phyloP scores from a whole-genome alignment of 1,140 invertebrate genomes.

The Aphaenogaster floridana region DNA sequence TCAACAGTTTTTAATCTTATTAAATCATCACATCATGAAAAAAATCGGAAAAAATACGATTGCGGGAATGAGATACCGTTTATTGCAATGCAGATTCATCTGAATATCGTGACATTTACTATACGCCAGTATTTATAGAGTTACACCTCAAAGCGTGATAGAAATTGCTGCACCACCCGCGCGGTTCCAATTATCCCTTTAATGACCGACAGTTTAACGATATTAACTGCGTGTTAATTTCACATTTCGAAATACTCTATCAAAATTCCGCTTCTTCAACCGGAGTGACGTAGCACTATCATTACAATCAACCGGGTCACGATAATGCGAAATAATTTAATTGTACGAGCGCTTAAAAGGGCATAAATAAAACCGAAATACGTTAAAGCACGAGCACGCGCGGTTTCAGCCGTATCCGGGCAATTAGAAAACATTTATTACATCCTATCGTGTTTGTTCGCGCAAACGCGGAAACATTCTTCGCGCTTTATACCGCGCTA shows the following conservation, averaged over 20 bases:
- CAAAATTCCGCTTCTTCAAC: slow-evolving; percentile 29
- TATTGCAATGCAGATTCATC: not conserved
- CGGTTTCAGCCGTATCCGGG: not conserved
- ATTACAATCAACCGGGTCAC: slow-evolving; percentile 11
- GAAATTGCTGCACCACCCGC: slow-evolving; percentile 20
- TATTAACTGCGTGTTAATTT: slow-evolving; percentile 55
- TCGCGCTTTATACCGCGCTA: not conserved
- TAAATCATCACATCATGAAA: too few species aligned
- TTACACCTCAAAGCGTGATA: slow-evolving; percentile 16
- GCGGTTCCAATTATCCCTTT: slow-evolving; percentile 45
- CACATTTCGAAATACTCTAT: slow-evolving; percentile 32
- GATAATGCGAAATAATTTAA: slow-evolving; percentile 34
- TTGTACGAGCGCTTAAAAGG: slow-evolving; percentile 10
- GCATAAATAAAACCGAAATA: slow-evolving; percentile 6
- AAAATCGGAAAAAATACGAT: not conserved
- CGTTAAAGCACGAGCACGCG: not conserved
- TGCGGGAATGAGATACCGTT: not conserved
- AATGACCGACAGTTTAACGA: slow-evolving; percentile 50
- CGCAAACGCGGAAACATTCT: not conserved
- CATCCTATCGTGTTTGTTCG: slow-evolving; percentile 5
- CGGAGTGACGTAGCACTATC: slow-evolving; percentile 26
- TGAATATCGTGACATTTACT: slow-evolving; percentile 11
- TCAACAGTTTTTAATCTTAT: not conserved
- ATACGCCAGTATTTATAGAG: slow-evolving; percentile 3
- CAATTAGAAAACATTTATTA: slow-evolving; percentile 39